Base-by-base conservation (phyloP, 2,113 vertebrate genomes). In the Hippopotamus amphibius region DNA sequence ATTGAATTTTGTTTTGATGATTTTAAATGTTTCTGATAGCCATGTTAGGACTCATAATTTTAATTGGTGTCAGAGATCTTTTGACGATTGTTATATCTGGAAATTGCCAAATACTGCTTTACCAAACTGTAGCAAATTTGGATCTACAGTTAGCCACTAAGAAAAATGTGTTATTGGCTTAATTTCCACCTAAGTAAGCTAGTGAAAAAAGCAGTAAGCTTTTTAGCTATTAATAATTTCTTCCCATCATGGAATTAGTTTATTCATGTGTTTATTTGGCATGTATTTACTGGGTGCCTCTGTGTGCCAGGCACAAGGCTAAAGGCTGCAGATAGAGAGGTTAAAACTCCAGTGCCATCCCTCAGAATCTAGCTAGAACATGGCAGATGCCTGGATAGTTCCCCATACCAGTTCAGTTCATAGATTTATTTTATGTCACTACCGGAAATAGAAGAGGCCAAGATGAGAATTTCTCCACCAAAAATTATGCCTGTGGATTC, bases 311-410 rank as follows among this genome's bases (percentile, higher is more conserved):
- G 30, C 41, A 59, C 50, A 88, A 77, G 50, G 77, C 77, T 88
- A 65, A 69, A 87, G 46, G 46, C 65, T 72, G 28, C 26, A 82
- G 76, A 55, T 85, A 69, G 59, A 88, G 74, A 88, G 21, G 68
- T 74, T 96, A 93, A 96, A 86, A 74, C 55, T 76, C 57, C 19
- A 86, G n/a, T 72, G 66, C 66, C 55, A 69, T 61, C 53, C 89
- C 53, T 59, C 43, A 80, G 76, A 80, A 92, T 53, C 72, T 82
- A 82, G 33, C 76, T 53, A 74, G 43, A 86, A 80, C 43, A 80
- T 48, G 74, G 65, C 53, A 53, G 33, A 53, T 43, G 79, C 80
- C 88, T 14, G 22, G 50, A 33, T 63, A 69, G 50, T 65, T 82
- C 66, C 74, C 43, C 30, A 19, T 50, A 63, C 48, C 43, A 22